These are phyloP conservation scores for Drosophila asahinai DNA, from an alignment of 1,140 invertebrate species.

Conservation along the genomic window DNA sequence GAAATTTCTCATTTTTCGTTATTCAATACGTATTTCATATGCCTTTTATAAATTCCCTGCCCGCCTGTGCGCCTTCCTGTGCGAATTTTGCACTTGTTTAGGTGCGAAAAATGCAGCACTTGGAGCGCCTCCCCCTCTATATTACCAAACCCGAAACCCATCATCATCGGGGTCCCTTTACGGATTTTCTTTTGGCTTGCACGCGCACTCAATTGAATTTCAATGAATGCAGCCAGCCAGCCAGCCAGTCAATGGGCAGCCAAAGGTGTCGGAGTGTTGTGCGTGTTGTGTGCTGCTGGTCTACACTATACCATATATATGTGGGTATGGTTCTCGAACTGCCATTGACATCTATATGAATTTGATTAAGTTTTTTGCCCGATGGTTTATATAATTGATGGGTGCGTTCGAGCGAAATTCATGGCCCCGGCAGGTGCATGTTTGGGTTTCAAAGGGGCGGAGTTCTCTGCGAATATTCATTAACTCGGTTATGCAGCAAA, in stretches of 20 bases:
- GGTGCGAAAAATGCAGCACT: slow-evolving; percentile 57
- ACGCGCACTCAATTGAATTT: slow-evolving; percentile 78
- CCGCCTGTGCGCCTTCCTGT: slow-evolving; percentile 25
- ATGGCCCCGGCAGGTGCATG: slow-evolving; percentile 10
- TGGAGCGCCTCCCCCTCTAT: background rate
- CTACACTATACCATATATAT: background rate
- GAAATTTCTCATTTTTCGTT: slow-evolving; percentile 65
- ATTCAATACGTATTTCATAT: slow-evolving; percentile 64
- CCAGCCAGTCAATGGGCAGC: slow-evolving; percentile 49
- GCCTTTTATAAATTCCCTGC: slow-evolving; percentile 39
- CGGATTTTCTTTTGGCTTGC: slow-evolving; percentile 51
- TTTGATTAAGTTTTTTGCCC: slow-evolving; percentile 61
- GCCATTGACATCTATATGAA: slow-evolving; percentile 70
- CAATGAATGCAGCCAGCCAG: slow-evolving; percentile 55
- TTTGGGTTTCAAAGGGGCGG: slow-evolving; percentile 6
- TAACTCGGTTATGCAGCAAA: slow-evolving; percentile 17
- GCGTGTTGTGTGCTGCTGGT: slow-evolving; percentile 29
- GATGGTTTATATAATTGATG: slow-evolving; percentile 42
- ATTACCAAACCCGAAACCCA: slow-evolving; percentile 12
- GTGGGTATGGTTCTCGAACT: slow-evolving; percentile 17
- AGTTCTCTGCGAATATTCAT: slow-evolving; percentile 9
- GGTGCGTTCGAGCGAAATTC: slow-evolving; percentile 12
- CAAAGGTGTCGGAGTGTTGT: slow-evolving; percentile 58
- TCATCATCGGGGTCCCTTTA: slow-evolving; percentile 33
- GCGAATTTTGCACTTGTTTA: slow-evolving; percentile 67